A percentile compares a stretch with the other conserved stretches of the same genome.
Evolutionary conservation across 2,888 invertebrate species (phyloP).

Genomic region (Prenolepis imparis): DNA sequence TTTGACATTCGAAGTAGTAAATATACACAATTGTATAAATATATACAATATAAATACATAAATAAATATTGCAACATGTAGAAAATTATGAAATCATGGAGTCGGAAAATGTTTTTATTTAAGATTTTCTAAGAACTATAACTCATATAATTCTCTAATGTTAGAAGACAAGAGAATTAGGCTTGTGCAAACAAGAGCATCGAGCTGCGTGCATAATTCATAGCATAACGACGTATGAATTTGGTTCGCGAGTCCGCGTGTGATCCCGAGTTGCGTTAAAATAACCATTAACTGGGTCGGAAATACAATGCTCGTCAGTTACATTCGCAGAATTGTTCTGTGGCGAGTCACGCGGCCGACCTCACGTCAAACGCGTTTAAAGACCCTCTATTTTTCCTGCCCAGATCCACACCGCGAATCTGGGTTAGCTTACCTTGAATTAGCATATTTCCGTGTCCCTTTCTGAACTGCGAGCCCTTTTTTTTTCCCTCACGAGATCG

Average conservation of each 20-base stretch:
- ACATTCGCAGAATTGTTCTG: conserved; percentile 49
- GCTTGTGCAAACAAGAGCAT: neutral
- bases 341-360: conserved; percentile 39
- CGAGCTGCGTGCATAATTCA: conserved; percentile 23
- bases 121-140: neutral
- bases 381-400: neutral
- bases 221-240: conserved; percentile 17
- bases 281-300: conserved; percentile 52
- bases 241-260: conserved; percentile 3
- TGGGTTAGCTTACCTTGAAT: conserved; percentile 43
- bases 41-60: neutral
- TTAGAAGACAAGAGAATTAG: neutral
- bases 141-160: neutral
- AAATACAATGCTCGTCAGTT: conserved; percentile 52
- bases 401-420: neutral
- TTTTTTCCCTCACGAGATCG: neutral
- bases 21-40: neutral
- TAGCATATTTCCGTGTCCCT: conserved; percentile 12
- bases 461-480: neutral
- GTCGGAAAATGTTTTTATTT: neutral
- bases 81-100: neutral
- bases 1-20: neutral
- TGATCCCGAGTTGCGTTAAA: conserved; percentile 41
- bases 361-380: conserved; percentile 52
- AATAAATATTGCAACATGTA: too few species aligned